Percentiles rank a stretch among this genome's conserved stretches.
These are phyloP conservation scores for Phoronis australis DNA, from an alignment of 2,888 invertebrate genomes.

Conservation along the genomic window DNA sequence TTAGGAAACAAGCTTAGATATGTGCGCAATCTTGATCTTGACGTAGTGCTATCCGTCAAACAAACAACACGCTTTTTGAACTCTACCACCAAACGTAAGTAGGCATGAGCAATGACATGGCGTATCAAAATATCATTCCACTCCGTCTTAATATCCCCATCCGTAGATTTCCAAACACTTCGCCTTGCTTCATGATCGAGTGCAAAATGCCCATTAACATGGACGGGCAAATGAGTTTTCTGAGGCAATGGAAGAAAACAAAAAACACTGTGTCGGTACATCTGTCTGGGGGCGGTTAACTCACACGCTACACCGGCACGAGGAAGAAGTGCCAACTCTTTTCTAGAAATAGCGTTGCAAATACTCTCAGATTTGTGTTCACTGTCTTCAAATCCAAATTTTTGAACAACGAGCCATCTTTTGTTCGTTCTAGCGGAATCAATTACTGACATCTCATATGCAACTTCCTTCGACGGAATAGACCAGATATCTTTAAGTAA, in stretches of 20 bases:
- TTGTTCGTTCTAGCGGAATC: constrained; percentile 1
- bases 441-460: constrained; percentile 4
- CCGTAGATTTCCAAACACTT: constrained; percentile 19
- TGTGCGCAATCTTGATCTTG: too few species aligned
- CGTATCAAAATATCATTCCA: constrained; percentile 35
- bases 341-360: too few species aligned
- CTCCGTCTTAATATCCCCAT: constrained; percentile 19
- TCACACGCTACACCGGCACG: too few species aligned
- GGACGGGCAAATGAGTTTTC: constrained; percentile 26
- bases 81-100: too few species aligned
- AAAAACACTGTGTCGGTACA: constrained; percentile 22
- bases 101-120: constrained; percentile 33
- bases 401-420: constrained; percentile 28
- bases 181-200: constrained; percentile 30
- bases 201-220: constrained; percentile 34
- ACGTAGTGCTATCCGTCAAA: too few species aligned
- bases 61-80: too few species aligned
- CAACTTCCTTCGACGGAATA: too few species aligned
- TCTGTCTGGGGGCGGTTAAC: too few species aligned
- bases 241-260: constrained; percentile 35
- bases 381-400: constrained; percentile 26
- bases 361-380: too few species aligned
- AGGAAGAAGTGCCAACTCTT: too few species aligned
- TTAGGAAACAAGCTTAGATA: too few species aligned
- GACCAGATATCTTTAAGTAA: too few species aligned